A percentile compares a stretch with the other conserved stretches of the same genome.
Conservation (phyloP, 1,140 invertebrate species). For the Cryptotermes secundus region DNA sequence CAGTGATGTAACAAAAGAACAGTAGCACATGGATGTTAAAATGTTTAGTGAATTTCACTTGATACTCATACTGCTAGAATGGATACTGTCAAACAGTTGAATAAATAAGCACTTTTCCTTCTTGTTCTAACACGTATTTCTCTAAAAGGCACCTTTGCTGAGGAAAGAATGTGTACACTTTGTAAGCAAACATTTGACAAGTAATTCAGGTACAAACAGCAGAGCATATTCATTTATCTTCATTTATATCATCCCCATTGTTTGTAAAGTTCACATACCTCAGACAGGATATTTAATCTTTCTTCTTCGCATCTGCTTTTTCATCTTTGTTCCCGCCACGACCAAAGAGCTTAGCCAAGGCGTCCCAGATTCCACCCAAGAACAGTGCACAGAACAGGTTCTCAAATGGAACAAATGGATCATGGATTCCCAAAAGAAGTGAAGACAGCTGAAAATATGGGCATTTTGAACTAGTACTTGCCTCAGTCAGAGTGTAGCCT, state of each 20-base stretch:
- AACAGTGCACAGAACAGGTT: slow-evolving; percentile 97
- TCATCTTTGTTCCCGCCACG: slow-evolving; percentile 75
- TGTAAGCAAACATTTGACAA: neutral
- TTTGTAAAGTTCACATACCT: neutral
- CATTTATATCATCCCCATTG: neutral
- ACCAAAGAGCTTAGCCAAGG: slow-evolving; percentile 79
- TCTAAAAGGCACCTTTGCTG: no score
- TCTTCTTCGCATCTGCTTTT: slow-evolving; percentile 75
- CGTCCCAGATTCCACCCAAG: slow-evolving; percentile 98
- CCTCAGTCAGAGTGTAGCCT: no score
- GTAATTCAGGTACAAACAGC: neutral
- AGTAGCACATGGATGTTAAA: no score
- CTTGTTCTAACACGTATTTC: no score
- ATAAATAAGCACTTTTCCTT: no score
- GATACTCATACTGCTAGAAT: no score
- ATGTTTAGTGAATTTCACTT: no score
- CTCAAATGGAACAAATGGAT: slow-evolving; percentile 98
- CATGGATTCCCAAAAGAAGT: slow-evolving; percentile 93
- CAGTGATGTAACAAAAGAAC: no score
- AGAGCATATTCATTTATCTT: neutral
- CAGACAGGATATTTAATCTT: slow-evolving; percentile 56
- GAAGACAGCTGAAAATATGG: slow-evolving; percentile 73
- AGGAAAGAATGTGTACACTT: no score
- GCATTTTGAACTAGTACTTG: no score
- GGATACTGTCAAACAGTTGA: no score